Conservation (phyloP, 2,797 vertebrate genomes). For the Sebastes kiyomatsui region DNA sequence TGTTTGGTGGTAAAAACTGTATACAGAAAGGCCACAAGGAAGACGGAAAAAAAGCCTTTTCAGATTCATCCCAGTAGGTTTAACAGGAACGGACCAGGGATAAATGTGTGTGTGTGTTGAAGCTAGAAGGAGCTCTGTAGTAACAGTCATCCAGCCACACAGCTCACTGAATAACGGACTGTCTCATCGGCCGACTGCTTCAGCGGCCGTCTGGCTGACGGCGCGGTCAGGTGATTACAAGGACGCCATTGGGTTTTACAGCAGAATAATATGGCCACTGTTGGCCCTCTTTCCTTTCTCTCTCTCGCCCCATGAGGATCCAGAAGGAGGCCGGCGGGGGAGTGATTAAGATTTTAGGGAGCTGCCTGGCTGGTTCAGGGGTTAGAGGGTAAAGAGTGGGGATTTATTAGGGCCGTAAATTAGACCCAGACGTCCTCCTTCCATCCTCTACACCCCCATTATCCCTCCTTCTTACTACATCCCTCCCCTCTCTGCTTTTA, state of each 20-base stretch:
- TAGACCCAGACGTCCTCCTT: slow-evolving; percentile 68
- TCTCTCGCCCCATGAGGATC: slow-evolving; percentile 44
- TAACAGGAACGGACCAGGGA: neutral
- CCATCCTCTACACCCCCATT: slow-evolving; percentile 16
- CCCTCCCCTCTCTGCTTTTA: neutral
- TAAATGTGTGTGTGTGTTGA: slow-evolving; percentile 5
- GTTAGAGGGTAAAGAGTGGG: slow-evolving; percentile 83
- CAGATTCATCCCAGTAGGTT: neutral
- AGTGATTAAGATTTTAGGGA: slow-evolving; percentile 83
- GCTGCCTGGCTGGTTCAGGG: slow-evolving; percentile 76
- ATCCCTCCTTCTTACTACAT: neutral
- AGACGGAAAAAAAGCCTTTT: neutral
- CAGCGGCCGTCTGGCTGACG: slow-evolving; percentile 42
- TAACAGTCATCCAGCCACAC: slow-evolving; percentile 17
- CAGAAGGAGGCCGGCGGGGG: slow-evolving; percentile 58
- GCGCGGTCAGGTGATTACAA: slow-evolving; percentile 78
- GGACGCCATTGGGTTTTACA: slow-evolving; percentile 82
- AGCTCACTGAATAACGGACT: slow-evolving; percentile 43
- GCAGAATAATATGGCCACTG: slow-evolving; percentile 73
- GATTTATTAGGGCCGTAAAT: slow-evolving; percentile 85
- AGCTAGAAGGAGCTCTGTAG: slow-evolving; percentile 21
- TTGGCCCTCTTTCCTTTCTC: slow-evolving; percentile 57
- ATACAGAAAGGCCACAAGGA: neutral
- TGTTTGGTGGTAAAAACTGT: neutral
- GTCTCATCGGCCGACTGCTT: slow-evolving; percentile 43